Conservation (phyloP, 2,797 vertebrate species). For the Tolypeutes matacus region DNA sequence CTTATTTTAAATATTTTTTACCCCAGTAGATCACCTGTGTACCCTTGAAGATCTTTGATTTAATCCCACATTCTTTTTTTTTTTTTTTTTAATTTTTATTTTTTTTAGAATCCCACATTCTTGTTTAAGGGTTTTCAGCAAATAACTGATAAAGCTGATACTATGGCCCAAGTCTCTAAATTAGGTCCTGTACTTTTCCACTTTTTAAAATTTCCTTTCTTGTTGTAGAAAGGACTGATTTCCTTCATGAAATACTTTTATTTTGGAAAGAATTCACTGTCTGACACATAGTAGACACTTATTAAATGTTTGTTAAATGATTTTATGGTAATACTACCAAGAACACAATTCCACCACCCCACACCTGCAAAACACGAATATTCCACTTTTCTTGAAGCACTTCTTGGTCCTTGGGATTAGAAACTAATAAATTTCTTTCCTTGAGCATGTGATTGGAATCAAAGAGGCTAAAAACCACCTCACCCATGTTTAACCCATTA, state of each 20-base stretch:
- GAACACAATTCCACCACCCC: not conserved
- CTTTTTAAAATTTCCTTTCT: constrained; percentile 10
- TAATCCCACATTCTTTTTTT: no score
- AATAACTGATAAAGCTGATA: not conserved
- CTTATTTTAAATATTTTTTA: constrained; percentile 13
- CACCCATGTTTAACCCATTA: not conserved
- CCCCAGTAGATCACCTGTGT: not conserved
- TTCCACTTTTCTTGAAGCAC: constrained; percentile 25
- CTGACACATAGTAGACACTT: not conserved
- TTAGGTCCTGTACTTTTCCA: not conserved
- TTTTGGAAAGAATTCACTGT: constrained; percentile 21
- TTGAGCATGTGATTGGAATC: constrained; percentile 17
- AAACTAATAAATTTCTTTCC: constrained; percentile 37
- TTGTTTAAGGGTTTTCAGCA: constrained; percentile 15
- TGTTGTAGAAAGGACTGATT: not conserved
- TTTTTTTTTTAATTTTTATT: no score
- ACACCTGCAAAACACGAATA: not conserved
- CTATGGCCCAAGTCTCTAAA: not conserved
- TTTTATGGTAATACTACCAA: not conserved
- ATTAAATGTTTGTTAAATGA: constrained; percentile 51
- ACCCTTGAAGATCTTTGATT: constrained; percentile 2
- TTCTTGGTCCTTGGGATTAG: not conserved
- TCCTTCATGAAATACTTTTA: constrained; percentile 2
- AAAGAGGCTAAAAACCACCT: constrained; percentile 10
- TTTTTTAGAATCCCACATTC: not conserved